phyloP scores from a whole-genome alignment of 2,113 vertebrate genomes.

The Deroptyus accipitrinus region DNA sequence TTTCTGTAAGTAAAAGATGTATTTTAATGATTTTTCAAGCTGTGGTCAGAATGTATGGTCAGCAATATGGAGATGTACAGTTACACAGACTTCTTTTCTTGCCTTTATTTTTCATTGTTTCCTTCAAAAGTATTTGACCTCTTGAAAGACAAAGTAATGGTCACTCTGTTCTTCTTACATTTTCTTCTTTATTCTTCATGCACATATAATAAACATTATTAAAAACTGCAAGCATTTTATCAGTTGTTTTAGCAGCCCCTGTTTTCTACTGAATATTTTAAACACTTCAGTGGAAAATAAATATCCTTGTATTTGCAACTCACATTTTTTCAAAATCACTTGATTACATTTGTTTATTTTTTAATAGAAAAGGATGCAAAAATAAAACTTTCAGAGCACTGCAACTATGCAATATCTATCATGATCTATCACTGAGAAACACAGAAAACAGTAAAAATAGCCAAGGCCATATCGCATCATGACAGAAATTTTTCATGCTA shows the following conservation, averaged over 20 bases:
- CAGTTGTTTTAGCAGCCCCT: background rate
- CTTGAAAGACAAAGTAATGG: background rate
- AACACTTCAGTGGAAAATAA: background rate
- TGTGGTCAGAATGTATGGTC: background rate
- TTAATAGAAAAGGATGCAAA: background rate
- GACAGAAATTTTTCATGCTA: background rate
- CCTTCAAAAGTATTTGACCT: background rate
- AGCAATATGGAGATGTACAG: background rate
- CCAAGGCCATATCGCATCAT: background rate
- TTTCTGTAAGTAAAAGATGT: background rate
- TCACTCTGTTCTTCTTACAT: background rate
- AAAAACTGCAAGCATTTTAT: background rate
- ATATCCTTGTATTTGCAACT: background rate
- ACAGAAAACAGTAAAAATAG: background rate
- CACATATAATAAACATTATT: background rate
- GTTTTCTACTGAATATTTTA: background rate
- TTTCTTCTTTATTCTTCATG: background rate
- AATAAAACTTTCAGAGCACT: background rate
- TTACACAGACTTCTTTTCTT: background rate
- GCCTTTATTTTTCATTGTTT: background rate
- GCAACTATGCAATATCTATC: background rate
- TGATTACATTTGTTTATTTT: background rate
- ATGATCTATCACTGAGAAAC: background rate
- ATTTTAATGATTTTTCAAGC: background rate
- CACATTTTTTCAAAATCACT: background rate